A percentile compares a stretch with the other conserved stretches of the same genome.
phyloP scores from a whole-genome alignment of 2,797 vertebrate genomes.

The Pagetopsis macropterus region DNA sequence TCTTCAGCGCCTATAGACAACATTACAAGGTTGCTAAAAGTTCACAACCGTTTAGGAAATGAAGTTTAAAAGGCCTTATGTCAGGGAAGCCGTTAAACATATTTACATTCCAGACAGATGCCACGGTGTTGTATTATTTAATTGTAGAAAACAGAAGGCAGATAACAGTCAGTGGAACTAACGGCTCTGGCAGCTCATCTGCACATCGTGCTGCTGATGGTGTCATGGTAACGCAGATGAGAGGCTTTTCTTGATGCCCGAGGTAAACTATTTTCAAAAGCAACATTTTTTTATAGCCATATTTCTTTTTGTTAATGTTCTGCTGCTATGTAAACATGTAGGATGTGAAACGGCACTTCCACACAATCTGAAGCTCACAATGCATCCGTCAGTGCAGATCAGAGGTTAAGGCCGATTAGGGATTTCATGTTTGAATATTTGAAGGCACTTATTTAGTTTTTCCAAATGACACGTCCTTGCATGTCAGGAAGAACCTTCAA shows the following conservation, averaged over 20 bases:
- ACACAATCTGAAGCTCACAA: constrained; percentile 17
- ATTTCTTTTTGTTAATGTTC: constrained; percentile 9
- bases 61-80: constrained; percentile 13
- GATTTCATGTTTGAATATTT: constrained; percentile 8
- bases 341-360: constrained; percentile 26
- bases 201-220: constrained; percentile 39
- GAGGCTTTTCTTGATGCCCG: constrained; percentile 54
- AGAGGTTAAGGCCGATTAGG: background rate
- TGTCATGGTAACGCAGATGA: constrained; percentile 43
- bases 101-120: constrained; percentile 20
- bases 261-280: constrained; percentile 50
- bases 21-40: background rate
- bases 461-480: background rate
- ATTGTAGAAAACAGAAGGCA: constrained; percentile 15
- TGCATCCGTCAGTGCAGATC: constrained; percentile 29
- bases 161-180: constrained; percentile 34
- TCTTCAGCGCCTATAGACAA: background rate
- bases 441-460: background rate
- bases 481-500: too few species aligned
- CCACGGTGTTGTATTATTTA: constrained; percentile 11
- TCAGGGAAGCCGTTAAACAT: background rate
- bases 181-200: constrained; percentile 51
- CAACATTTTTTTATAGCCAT: constrained; percentile 32
- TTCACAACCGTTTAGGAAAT: constrained; percentile 14
- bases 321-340: constrained; percentile 25